Percentiles rank a stretch among this genome's conserved stretches.
Conservation (phyloP, 2,888 invertebrate species). For the Notodonta dromedarius region DNA sequence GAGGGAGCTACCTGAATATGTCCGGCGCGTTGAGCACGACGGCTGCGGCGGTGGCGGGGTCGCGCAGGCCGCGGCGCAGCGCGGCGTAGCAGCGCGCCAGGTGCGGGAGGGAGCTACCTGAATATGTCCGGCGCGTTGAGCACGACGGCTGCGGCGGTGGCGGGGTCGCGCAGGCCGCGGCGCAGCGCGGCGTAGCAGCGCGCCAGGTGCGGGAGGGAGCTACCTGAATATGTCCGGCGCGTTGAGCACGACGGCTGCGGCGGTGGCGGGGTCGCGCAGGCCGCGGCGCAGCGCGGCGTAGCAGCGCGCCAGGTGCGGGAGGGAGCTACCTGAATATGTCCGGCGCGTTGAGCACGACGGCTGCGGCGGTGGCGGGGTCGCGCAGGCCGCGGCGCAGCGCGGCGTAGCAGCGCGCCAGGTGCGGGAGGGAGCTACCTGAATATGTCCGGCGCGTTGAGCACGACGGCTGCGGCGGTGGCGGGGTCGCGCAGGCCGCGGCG, state of each 20-base stretch:
- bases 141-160: slow-evolving; percentile 93
- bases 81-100: slow-evolving; percentile 97
- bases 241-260: slow-evolving; percentile 94
- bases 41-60: slow-evolving; percentile 90
- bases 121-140: slow-evolving; percentile 95
- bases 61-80: slow-evolving; percentile 92
- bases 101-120: slow-evolving; percentile 79
- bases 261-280: slow-evolving; percentile 87
- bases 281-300: slow-evolving; percentile 96
- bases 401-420: slow-evolving; percentile 96
- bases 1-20: slow-evolving; percentile 86
- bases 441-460: slow-evolving; percentile 93
- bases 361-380: slow-evolving; percentile 89
- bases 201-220: slow-evolving; percentile 85
- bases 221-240: slow-evolving; percentile 93
- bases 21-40: slow-evolving; percentile 94
- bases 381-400: slow-evolving; percentile 94
- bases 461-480: slow-evolving; percentile 91
- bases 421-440: slow-evolving; percentile 83
- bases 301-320: slow-evolving; percentile 91
- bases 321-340: slow-evolving; percentile 89
- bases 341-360: slow-evolving; percentile 93
- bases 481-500: slow-evolving; percentile 92
- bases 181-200: slow-evolving; percentile 96
- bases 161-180: slow-evolving; percentile 90